Evolutionary conservation across 2,113 vertebrate genomes (phyloP).

Genomic region (Solenodon paradoxus): DNA sequence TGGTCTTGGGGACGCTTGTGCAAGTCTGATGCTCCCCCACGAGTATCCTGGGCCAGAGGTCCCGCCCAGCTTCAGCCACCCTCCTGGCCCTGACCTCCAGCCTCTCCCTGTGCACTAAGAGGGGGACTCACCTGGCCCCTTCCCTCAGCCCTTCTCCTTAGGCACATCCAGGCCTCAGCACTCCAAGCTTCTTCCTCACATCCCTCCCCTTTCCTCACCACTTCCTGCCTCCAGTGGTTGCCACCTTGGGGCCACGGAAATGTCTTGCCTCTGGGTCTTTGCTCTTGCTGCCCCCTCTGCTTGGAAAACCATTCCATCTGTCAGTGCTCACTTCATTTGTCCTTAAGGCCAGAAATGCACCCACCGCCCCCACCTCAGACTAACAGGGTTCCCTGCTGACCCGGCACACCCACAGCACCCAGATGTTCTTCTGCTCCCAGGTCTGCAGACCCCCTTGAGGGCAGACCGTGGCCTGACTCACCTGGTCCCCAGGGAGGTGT

Average conservation of each 20-base stretch:
- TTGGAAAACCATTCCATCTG: too few species aligned
- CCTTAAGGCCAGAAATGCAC: not conserved
- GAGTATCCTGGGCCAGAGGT: not conserved
- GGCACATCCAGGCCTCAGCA: not conserved
- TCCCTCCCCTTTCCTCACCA: not conserved
- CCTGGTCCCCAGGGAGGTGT: not conserved
- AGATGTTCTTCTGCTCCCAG: not conserved
- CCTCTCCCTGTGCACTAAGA: not conserved
- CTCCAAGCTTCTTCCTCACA: not conserved
- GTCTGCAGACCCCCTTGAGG: not conserved
- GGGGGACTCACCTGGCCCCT: not conserved
- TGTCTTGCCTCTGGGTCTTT: not conserved
- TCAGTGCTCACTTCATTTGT: not conserved
- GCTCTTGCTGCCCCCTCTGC: not conserved
- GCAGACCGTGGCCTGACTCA: not conserved
- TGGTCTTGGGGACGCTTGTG: not conserved
- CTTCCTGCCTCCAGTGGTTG: not conserved
- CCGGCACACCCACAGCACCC: too few species aligned
- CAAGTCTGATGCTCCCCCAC: not conserved
- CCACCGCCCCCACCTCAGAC: not conserved
- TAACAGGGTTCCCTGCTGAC: rapidly evolving
- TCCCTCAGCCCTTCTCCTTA: not conserved
- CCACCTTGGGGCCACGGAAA: not conserved
- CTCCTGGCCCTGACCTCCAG: not conserved
- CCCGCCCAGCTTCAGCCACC: not conserved